Conservation (phyloP, 2,888 invertebrate genomes). For the Andrena dorsata region DNA sequence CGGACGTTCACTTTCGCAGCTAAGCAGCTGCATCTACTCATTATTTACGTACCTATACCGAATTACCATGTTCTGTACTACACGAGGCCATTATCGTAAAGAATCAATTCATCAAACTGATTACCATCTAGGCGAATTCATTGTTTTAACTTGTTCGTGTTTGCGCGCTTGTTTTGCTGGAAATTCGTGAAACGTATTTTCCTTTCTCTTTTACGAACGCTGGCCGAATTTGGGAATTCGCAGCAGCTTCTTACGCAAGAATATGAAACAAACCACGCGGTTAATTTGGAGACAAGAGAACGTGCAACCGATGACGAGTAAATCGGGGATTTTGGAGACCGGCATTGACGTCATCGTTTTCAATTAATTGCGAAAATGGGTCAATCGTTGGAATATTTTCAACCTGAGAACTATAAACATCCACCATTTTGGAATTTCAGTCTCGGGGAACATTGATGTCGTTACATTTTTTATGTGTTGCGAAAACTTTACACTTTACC, state of each 20-base stretch:
- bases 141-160: too few species aligned
- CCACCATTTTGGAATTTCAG: too few species aligned
- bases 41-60: too few species aligned
- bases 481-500: too few species aligned
- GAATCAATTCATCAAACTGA: conserved; percentile 5
- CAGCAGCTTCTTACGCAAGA: not conserved
- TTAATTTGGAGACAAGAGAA: not conserved
- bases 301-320: not conserved
- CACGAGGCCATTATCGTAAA: too few species aligned
- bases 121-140: not conserved
- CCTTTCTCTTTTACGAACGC: conserved; percentile 1
- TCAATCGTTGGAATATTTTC: not conserved
- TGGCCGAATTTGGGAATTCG: conserved; percentile 8
- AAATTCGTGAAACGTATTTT: conserved; percentile 5
- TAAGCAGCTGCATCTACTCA: too few species aligned
- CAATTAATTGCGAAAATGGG: not conserved
- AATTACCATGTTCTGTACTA: too few species aligned
- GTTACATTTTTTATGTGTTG: not conserved
- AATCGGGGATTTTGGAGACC: not conserved
- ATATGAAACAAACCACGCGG: not conserved
- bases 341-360: not conserved
- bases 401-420: too few species aligned
- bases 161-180: not conserved
- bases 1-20: too few species aligned
- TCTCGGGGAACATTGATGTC: not conserved